Evolutionary conservation across 2,888 invertebrate genomes (phyloP).

Genomic region (Coecobrya sp.): DNA sequence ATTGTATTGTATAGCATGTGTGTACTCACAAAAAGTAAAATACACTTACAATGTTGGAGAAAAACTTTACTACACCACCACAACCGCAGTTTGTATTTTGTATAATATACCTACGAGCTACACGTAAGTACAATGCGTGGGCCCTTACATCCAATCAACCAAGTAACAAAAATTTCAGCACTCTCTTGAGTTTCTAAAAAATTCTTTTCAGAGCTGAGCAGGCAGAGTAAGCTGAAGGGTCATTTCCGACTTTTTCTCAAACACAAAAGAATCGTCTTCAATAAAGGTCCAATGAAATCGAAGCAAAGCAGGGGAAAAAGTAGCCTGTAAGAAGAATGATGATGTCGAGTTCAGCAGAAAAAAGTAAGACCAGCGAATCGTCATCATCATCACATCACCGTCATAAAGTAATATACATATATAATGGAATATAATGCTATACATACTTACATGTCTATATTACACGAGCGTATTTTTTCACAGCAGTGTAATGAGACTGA

Average conservation of each 20-base stretch:
- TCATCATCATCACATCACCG: not conserved
- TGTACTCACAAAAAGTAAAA: not conserved
- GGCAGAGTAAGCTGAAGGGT: constrained; percentile 63
- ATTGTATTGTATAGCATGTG: not conserved
- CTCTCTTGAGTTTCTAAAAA: not conserved
- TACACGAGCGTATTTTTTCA: no score
- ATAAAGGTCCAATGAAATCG: constrained; percentile 1
- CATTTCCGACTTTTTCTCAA: constrained; percentile 55
- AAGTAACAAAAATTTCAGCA: constrained; percentile 15
- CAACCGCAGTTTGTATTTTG: not conserved
- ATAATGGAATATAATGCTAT: not conserved
- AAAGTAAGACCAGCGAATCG: not conserved
- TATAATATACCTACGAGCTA: not conserved
- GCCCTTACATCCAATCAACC: constrained; percentile 26
- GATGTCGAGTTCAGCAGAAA: constrained; percentile 8
- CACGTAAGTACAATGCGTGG: not conserved
- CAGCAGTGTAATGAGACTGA: no score
- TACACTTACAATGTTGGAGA: not conserved
- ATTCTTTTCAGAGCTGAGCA: constrained; percentile 33
- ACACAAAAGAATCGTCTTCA: not conserved
- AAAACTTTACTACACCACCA: not conserved
- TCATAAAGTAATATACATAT: not conserved
- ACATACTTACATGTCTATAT: not conserved
- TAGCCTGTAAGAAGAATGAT: not conserved
- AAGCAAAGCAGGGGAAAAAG: not conserved